phyloP scores from a whole-genome alignment of 2,113 vertebrate species.

The Kryptolebias marmoratus region DNA sequence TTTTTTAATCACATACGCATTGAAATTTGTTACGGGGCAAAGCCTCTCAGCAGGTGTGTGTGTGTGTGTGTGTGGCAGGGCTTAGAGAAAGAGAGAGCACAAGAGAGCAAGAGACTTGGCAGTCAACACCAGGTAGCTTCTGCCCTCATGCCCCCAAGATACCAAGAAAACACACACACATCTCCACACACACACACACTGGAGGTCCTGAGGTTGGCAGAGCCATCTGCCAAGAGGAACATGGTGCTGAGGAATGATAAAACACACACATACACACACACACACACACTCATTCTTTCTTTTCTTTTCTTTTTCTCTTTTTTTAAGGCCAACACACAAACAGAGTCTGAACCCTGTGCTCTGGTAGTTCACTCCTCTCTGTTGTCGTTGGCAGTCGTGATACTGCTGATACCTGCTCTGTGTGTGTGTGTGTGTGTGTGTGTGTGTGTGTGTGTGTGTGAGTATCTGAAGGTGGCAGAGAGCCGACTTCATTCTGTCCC shows the following conservation, averaged over 20 bases:
- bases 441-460: slow-evolving; percentile 5
- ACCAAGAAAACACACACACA: slow-evolving; percentile 48
- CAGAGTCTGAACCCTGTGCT: slow-evolving; percentile 28
- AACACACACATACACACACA: slow-evolving; percentile 28
- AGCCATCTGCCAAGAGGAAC: slow-evolving; percentile 76
- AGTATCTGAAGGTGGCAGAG: slow-evolving; percentile 24
- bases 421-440: slow-evolving; percentile 1
- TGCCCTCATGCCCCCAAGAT: slow-evolving; percentile 63
- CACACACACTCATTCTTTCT: background rate
- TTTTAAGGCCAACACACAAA: slow-evolving; percentile 21
- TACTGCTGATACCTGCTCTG: slow-evolving; percentile 33
- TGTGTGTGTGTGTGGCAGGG: slow-evolving; percentile 23
- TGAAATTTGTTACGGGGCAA: too few relatives aligned
- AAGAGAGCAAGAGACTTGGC: slow-evolving; percentile 59
- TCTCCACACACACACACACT: slow-evolving; percentile 16
- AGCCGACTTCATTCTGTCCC: slow-evolving; percentile 8
- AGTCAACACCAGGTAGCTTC: slow-evolving; percentile 65
- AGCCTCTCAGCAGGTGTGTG: background rate
- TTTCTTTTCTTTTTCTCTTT: background rate
- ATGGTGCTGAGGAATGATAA: slow-evolving; percentile 80
- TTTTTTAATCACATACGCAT: too few relatives aligned
- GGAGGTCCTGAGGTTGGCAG: slow-evolving; percentile 58
- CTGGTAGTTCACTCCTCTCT: slow-evolving; percentile 33
- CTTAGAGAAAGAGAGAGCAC: slow-evolving; percentile 43
- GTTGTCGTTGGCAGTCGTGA: slow-evolving; percentile 29